Base-by-base conservation (phyloP, 2,113 vertebrate species). In the Morone saxatilis region DNA sequence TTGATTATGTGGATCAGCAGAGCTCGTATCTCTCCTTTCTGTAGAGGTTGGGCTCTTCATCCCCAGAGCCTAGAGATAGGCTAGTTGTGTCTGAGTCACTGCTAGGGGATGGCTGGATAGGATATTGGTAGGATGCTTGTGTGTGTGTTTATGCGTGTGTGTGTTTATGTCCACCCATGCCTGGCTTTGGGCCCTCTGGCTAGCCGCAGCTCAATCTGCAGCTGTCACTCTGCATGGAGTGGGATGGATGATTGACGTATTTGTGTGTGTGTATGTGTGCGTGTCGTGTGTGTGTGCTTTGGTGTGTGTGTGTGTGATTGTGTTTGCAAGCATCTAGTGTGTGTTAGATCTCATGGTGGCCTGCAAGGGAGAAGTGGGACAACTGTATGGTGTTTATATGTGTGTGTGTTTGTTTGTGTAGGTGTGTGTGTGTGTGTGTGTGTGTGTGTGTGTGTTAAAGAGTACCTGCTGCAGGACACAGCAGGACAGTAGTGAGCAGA, bases 401-500 rank as follows among this genome's bases (percentile, higher is more conserved):
- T 74, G 8, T 85, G 67, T 57, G 13, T 80, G 45, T 73, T 16
- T 65, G 1, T 65, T 38, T 73, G 41, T 65, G 56, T 65, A 56
- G 57, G 25, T 74, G 67, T 8, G 22, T 57, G 50, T 62, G 60
- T 51, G 66, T 69, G 60, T 56, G 65, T 7, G 31, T 61, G 54
- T 60, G 50, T 25, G 36, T 22, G 11, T 31, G 67, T 54, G 67
- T 63, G 38, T 11, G 69, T 19, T 20, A 2, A 16, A 16, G 56
- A 7, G 40, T 10, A 74, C 60, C 67, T 86, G 69, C 63, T 83
- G 66, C 73, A 91, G 84, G 80, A 88, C 76, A 87, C 75, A 89
- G 80, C 76, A 88, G 81, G 81, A 80, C 67, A 51, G 83, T 63
- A 57, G 66, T 66, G 82, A 89, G 80, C 82, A 88, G 89, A 91